A percentile compares a stretch with the other conserved stretches of the same genome.
These are phyloP conservation scores for Eulemur mongoz DNA, from an alignment of 2,797 vertebrate species.

Conservation along the genomic window DNA sequence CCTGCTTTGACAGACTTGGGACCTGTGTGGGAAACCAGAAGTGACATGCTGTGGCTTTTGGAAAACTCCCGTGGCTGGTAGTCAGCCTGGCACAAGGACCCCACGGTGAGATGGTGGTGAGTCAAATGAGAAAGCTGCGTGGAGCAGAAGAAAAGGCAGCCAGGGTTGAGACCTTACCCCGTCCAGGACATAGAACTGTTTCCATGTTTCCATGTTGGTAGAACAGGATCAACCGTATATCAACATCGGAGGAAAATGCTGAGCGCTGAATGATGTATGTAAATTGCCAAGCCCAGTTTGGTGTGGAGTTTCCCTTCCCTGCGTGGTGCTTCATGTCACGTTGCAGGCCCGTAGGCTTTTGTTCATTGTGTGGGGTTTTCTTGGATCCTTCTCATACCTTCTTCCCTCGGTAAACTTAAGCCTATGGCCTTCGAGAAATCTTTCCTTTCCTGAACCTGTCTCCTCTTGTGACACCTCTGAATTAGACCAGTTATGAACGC, in stretches of 20 bases:
- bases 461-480: neutral
- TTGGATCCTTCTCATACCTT: neutral
- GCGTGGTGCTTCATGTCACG: accelerated
- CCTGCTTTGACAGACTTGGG: neutral
- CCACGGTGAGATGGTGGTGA: accelerated
- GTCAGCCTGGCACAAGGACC: neutral
- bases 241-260: neutral
- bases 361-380: neutral
- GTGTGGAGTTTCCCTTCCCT: accelerated
- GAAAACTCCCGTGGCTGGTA: neutral
- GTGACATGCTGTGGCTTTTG: neutral
- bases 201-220: neutral
- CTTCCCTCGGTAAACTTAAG: neutral
- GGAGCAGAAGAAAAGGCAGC: neutral
- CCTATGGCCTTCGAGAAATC: neutral
- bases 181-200: accelerated
- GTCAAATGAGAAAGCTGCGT: neutral
- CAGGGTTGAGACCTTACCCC: neutral
- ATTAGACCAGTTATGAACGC: neutral
- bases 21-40: neutral
- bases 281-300: accelerated
- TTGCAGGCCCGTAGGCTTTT: accelerated
- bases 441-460: neutral
- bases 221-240: neutral
- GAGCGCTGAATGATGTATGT: accelerated